A percentile compares a stretch with the other conserved stretches of the same genome.
Conservation (phyloP, 2,797 vertebrate genomes). For the Pelobates cultripes region DNA sequence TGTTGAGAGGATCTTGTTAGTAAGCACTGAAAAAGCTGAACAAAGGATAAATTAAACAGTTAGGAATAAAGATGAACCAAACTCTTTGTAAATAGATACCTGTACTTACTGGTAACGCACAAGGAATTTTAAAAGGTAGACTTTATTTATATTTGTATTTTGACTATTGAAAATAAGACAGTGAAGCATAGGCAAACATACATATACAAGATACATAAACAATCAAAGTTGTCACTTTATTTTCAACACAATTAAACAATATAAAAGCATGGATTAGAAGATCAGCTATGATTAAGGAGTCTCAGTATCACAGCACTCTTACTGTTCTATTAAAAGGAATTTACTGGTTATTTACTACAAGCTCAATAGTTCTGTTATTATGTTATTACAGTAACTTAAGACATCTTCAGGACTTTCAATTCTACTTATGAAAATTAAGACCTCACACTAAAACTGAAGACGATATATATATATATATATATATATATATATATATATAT, state of each 20-base stretch:
- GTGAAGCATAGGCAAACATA: constrained; percentile 27
- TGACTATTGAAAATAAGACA: constrained; percentile 9
- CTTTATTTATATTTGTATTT: background rate
- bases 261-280: constrained; percentile 4
- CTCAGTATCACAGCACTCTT: background rate
- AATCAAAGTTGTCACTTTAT: background rate
- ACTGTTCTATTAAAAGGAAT: background rate
- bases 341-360: background rate
- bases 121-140: constrained; percentile 11
- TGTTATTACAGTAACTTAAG: background rate
- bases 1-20: constrained; percentile 10
- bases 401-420: background rate
- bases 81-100: constrained; percentile 13
- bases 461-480: no score
- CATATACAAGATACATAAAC: background rate
- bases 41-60: background rate
- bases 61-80: background rate
- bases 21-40: background rate
- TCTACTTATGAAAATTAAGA: no score
- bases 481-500: no score
- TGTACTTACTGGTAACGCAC: background rate
- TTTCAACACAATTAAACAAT: constrained; percentile 17
- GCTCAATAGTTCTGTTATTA: background rate
- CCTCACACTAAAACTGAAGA: no score
- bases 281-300: background rate